phyloP scores from a whole-genome alignment of 1,140 invertebrate species.

The Uloborus diversus region DNA sequence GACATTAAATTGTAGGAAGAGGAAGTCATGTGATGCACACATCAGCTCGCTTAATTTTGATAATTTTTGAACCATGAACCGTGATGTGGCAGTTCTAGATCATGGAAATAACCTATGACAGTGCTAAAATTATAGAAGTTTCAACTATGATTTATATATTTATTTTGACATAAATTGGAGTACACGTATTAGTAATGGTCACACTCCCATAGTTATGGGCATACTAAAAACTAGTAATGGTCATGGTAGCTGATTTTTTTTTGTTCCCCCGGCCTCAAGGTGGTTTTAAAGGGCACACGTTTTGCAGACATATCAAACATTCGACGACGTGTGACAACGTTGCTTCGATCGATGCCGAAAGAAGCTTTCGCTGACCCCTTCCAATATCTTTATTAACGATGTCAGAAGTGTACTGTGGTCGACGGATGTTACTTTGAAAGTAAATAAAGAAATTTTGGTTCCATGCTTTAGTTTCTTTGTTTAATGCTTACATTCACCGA shows the following conservation, averaged over 20 bases:
- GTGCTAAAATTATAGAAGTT: too few species aligned
- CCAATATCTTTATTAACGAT: constrained; percentile 4
- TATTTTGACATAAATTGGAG: too few species aligned
- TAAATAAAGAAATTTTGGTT: constrained; percentile 5
- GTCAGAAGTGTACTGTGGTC: not conserved
- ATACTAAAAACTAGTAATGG: too few species aligned
- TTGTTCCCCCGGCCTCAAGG: not conserved
- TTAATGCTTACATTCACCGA: not conserved
- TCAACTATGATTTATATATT: too few species aligned
- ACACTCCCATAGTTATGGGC: too few species aligned
- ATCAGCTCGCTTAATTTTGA: too few species aligned
- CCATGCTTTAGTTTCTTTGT: constrained; percentile 12
- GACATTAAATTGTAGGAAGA: too few species aligned
- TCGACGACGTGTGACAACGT: not conserved
- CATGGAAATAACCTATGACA: too few species aligned
- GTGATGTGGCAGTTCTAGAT: too few species aligned
- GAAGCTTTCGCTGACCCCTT: constrained; percentile 20
- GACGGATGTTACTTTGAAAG: constrained; percentile 12
- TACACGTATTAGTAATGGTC: too few species aligned
- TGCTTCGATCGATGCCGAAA: not conserved
- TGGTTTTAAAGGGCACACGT: not conserved
- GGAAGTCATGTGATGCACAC: too few species aligned
- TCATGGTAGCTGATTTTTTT: not conserved
- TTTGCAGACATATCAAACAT: not conserved
- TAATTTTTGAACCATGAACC: too few species aligned